Base-by-base conservation (phyloP, 2,888 invertebrate species). In the Cosmorhoe ocellata region DNA sequence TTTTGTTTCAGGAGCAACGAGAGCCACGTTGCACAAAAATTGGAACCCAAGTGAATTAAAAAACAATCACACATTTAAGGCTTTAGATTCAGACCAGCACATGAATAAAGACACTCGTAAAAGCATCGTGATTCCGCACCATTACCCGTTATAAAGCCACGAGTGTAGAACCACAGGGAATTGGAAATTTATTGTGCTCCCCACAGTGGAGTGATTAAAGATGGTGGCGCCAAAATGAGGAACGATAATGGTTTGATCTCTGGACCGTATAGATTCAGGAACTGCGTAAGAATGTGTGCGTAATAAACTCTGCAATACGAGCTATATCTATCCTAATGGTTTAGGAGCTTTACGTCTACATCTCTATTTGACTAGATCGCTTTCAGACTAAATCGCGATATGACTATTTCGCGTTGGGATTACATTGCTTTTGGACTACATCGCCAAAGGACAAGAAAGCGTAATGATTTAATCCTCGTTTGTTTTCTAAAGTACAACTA, bases 161-260 rank as follows among this genome's bases (percentile, higher is more conserved):
- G 24, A 42, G 33, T 26, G 42, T 28, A 18, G 31, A 26, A 24
- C 41, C 37, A 32, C 32, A 27, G 31, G 49, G 42, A 48, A 49
- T 49, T 28, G 51, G 10, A 9, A 31, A 47, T 47, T 43, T 43
- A 52, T 47, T 31, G 43, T 39, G 33, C 31, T 24, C 14, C 24
- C 30, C 26, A 31, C 38, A 27, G 26, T 45, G 12, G 32, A 32
- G 36, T 39, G 43, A 52, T 47, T 26, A 42, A 42, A 48, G 48
- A 48, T 42, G 38, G 42, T 39, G 38, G 47, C 39, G 39, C 34
- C 34, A 33, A 52, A 52, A 47, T 43, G 39, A 52, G 31, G 26
- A 43, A 43, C 43, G 47, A 30, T 47, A 47, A 52, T 47, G 42
- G 42, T 30, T 51, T 38, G 47, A 39, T 43, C 47, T 33, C 22